phyloP scores from a whole-genome alignment of 2,888 invertebrate species.

The Tetragnatha montana region DNA sequence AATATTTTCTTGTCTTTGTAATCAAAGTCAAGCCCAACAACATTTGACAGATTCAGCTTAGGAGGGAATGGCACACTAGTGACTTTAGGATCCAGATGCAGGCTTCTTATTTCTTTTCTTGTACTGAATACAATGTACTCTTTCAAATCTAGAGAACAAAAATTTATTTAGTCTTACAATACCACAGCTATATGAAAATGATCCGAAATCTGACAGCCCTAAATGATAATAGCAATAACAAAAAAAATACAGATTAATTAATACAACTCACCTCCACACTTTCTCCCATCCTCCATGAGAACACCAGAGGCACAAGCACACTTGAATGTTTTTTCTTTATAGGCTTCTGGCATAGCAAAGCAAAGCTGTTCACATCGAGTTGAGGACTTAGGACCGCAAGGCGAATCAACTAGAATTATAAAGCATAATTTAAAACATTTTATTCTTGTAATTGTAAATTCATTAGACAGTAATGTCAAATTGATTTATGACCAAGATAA shows the following conservation, averaged over 20 bases:
- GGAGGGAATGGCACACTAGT: slow-evolving; percentile 90
- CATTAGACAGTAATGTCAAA: neutral
- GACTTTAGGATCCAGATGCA: slow-evolving; percentile 89
- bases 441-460: neutral
- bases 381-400: slow-evolving; percentile 82
- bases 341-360: slow-evolving; percentile 86
- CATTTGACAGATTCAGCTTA: slow-evolving; percentile 88
- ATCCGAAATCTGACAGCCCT: neutral
- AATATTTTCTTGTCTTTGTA: slow-evolving; percentile 89
- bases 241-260: slow-evolving; percentile 44
- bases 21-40: slow-evolving; percentile 96
- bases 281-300: slow-evolving; percentile 80
- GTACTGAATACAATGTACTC: slow-evolving; percentile 96
- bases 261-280: slow-evolving; percentile 81
- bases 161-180: neutral
- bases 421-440: neutral
- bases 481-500: neutral
- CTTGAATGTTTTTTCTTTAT: slow-evolving; percentile 77
- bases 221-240: no score
- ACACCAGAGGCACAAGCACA: slow-evolving; percentile 96
- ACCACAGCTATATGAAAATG: neutral
- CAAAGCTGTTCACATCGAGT: slow-evolving; percentile 96
- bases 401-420: slow-evolving; percentile 78
- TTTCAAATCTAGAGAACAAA: slow-evolving; percentile 76
- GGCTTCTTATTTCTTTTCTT: slow-evolving; percentile 92